Evolutionary conservation across 2,888 invertebrate genomes (phyloP).

Genomic region (Tenthredo mesomela): DNA sequence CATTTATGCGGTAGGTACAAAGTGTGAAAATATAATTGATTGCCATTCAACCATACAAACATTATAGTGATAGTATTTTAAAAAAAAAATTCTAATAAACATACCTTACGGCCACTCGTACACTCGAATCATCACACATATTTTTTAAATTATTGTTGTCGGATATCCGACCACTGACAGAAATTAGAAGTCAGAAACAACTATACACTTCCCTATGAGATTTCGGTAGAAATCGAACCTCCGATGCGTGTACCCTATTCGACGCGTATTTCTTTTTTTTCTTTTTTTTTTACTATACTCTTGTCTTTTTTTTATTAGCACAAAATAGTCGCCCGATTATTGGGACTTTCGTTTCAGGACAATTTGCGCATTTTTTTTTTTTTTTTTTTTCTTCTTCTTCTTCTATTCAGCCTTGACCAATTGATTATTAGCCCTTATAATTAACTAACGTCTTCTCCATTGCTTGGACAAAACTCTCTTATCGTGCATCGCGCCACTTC

Average conservation of each 20-base stretch:
- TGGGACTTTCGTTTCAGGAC: constrained; percentile 2
- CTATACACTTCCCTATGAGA: neutral
- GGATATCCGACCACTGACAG: constrained; percentile 35
- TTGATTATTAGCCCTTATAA: constrained; percentile 34
- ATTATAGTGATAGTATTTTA: neutral
- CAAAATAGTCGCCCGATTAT: neutral
- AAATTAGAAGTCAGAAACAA: constrained; percentile 19
- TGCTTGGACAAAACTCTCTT: constrained; percentile 21
- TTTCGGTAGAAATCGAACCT: constrained; percentile 37
- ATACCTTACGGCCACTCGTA: constrained; percentile 76
- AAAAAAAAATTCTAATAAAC: constrained; percentile 56
- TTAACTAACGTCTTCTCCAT: constrained; percentile 27
- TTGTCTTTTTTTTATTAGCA: neutral
- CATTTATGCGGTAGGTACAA: constrained; percentile 37
- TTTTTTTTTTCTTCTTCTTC: neutral
- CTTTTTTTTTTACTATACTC: neutral
- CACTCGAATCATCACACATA: constrained; percentile 76
- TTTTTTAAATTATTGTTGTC: constrained; percentile 44
- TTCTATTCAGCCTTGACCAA: constrained; percentile 12
- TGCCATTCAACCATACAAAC: neutral
- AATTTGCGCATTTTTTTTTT: neutral
- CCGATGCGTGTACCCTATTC: neutral
- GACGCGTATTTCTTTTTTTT: neutral
- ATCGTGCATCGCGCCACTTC: constrained; percentile 41
- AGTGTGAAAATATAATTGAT: constrained; percentile 8